phyloP scores from a whole-genome alignment of 2,113 vertebrate species.

The Nannospalax galili region DNA sequence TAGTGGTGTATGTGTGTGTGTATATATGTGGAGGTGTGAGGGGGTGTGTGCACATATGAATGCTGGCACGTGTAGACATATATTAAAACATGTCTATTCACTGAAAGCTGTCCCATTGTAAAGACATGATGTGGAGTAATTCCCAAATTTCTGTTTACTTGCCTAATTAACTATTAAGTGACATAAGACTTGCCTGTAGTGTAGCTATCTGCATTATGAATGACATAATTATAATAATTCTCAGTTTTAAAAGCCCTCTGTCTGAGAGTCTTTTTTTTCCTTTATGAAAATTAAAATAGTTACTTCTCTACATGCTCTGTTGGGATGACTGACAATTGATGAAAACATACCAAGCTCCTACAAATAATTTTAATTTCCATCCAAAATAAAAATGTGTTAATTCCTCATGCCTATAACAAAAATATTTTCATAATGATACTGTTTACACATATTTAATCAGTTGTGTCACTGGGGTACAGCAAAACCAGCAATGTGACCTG shows the following conservation, averaged over 20 bases:
- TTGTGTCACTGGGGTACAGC: slow-evolving; percentile 85
- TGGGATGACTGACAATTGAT: slow-evolving; percentile 75
- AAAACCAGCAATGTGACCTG: slow-evolving; percentile 85
- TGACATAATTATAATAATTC: slow-evolving; percentile 76
- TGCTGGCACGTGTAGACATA: background rate
- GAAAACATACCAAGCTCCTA: slow-evolving; percentile 79
- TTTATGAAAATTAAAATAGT: slow-evolving; percentile 79
- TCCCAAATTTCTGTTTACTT: slow-evolving; percentile 70
- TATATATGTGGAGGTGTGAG: background rate
- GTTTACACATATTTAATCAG: slow-evolving; percentile 87
- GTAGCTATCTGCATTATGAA: slow-evolving; percentile 66
- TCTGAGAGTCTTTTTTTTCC: slow-evolving; percentile 65
- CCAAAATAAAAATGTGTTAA: slow-evolving; percentile 82
- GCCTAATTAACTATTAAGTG: slow-evolving; percentile 72
- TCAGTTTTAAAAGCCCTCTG: slow-evolving; percentile 72
- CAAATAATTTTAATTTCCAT: slow-evolving; percentile 78
- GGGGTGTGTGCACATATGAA: background rate
- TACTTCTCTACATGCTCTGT: slow-evolving; percentile 70
- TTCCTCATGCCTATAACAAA: slow-evolving; percentile 72
- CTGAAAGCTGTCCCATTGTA: background rate
- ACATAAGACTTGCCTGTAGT: slow-evolving; percentile 72
- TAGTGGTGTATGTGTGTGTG: background rate
- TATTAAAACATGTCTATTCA: slow-evolving; percentile 43
- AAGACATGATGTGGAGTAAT: background rate
- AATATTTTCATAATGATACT: slow-evolving; percentile 81